Evolutionary conservation across 1,140 invertebrate genomes (phyloP).

Genomic region (Tachypleus tridentatus): DNA sequence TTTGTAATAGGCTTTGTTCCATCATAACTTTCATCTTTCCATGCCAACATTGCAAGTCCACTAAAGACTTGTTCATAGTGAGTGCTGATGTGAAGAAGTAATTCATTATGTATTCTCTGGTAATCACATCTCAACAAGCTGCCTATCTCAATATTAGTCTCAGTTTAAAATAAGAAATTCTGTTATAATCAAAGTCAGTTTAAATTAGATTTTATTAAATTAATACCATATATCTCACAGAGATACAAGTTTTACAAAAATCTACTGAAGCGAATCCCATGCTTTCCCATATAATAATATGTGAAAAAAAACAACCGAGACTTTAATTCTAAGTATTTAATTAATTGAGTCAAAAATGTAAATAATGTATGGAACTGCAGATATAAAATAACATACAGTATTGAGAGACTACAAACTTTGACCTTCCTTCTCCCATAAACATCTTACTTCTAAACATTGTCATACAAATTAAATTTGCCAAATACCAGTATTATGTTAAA

Average conservation of each 20-base stretch:
- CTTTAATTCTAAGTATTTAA: slow-evolving; percentile 1
- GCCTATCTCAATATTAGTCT: slow-evolving; percentile 32
- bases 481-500: no score
- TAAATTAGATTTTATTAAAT: no score
- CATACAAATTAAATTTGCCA: no score
- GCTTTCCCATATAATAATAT: no score
- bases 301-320: slow-evolving; percentile 6
- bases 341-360: not conserved
- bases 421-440: not conserved
- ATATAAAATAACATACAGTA: no score
- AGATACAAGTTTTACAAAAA: no score
- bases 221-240: no score
- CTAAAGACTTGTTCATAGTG: slow-evolving; percentile 33
- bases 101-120: slow-evolving; percentile 33
- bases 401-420: not conserved
- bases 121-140: slow-evolving; percentile 31
- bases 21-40: slow-evolving; percentile 28
- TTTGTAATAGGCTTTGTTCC: slow-evolving; percentile 26
- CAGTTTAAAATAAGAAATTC: slow-evolving; percentile 19
- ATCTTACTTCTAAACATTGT: slow-evolving; percentile 11
- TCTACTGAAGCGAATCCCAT: no score
- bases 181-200: no score
- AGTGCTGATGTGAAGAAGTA: slow-evolving; percentile 32
- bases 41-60: slow-evolving; percentile 31
- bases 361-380: no score